Evolutionary conservation across 2,113 vertebrate species (phyloP), one percentile per base, ranked within the genome.

Genomic region (Thryonomys swinderianus): DNA sequence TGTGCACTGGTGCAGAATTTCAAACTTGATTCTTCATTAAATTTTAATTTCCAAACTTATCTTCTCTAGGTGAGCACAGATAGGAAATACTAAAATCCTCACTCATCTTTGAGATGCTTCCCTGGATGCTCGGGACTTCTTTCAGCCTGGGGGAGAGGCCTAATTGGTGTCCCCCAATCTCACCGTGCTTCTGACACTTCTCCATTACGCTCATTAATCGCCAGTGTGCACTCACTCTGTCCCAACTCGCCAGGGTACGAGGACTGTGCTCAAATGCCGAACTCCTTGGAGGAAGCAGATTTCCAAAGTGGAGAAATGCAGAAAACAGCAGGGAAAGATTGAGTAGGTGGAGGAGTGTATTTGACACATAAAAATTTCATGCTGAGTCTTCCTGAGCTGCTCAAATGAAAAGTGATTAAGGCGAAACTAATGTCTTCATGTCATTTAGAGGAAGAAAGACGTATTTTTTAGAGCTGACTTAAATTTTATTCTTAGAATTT

Each of bases 1-100:
- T 97, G 97, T 96, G 96, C 95, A 96, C 86, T 92, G 92, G 97
- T 97, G 94, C 93, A 97, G 98, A 98, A 98, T 98, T 98, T 98
- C 96, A 98, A 98, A 97, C 95, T 95, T 97, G 95, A 98, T 96
- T 93, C 96, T 97, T 98, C 96, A 98, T 98, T 97, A 98, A 98
- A 97, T 96, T 98, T 98, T 98, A 96, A 98, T 97, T 98, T 80
- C 92, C n/a, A 62, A 97, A 98, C 94, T 97, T 97, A 95, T 97
- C 93, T 97, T 86, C 95, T 95, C 90, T 97, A 98, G 98, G 98
- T 98, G 97, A 98, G 88, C 53, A 76, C 94, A 96, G 85, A 90
- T 59, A 96, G 85, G 73, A 96, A 96, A 95, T 95, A 97, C 82
- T 73, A 85, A 95, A 92, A 87, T 91, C 87, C 53, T 97, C 85